Evolutionary conservation across 1,140 invertebrate genomes (phyloP).

Genomic region (Atta colombica): DNA sequence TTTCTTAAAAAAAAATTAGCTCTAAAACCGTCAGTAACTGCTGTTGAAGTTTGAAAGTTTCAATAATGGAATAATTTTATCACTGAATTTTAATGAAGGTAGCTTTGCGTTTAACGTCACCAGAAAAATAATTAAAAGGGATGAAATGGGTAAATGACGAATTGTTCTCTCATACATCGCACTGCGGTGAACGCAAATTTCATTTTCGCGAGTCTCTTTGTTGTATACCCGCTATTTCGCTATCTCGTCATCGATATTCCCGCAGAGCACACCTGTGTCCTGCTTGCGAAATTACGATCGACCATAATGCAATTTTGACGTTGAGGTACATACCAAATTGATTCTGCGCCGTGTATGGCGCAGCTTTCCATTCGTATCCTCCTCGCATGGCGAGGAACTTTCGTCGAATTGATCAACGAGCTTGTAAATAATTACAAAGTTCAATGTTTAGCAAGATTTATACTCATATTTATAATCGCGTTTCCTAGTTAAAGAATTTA

Average conservation of each 20-base stretch:
- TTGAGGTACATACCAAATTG: conserved; percentile 71
- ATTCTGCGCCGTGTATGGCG: conserved; percentile 58
- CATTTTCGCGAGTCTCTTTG: conserved; percentile 53
- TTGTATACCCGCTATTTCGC: conserved; percentile 39
- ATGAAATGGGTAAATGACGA: conserved; percentile 3
- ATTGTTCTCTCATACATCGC: conserved; percentile 42
- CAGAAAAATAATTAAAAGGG: background rate
- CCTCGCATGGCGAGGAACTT: conserved; percentile 13
- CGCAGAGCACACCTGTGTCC: conserved; percentile 74
- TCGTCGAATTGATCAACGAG: conserved; percentile 20
- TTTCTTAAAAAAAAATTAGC: background rate
- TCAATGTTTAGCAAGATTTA: background rate
- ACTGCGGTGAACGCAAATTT: conserved; percentile 26
- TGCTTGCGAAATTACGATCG: conserved; percentile 81
- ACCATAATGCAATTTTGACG: conserved; percentile 77
- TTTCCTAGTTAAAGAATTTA: background rate
- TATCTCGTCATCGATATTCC: conserved; percentile 73
- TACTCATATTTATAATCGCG: background rate
- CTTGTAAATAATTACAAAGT: conserved; percentile 36
- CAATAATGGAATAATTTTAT: background rate
- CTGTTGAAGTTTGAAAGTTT: background rate
- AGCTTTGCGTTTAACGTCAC: background rate
- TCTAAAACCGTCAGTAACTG: background rate
- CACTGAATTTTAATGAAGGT: background rate
- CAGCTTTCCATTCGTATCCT: conserved; percentile 39